Base-by-base conservation (phyloP, 2,797 vertebrate genomes). In the Fringilla coelebs region DNA sequence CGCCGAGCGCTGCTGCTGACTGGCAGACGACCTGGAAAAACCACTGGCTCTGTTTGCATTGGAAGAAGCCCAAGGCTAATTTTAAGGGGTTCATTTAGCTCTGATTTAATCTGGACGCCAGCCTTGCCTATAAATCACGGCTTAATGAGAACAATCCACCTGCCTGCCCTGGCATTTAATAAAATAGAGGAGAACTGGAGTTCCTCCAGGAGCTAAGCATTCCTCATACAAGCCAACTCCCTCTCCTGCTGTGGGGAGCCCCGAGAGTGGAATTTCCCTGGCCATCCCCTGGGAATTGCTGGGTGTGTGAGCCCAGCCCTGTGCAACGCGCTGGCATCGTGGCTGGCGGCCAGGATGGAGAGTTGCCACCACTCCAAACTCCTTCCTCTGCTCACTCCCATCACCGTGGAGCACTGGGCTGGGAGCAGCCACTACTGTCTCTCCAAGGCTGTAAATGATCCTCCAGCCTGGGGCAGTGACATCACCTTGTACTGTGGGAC, bases 101-200 rank as follows among this genome's bases (percentile, higher is more conserved):
- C 93, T 97, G 94, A 96, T 97, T 96, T 97, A 96, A 97, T 96
- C 96, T 97, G 97, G 95, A 96, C 51, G 68, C 93, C 96, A 93
- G 95, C 95, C 82, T 96, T 8, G 93, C 80, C 90, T 95, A 96
- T 98, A 97, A 98, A 97, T 97, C 97, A 97, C 5, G 32, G 80
- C 92, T 92, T 97, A 97, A 97, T 96, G 97, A 97, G 97, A 96
- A 84, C 93, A 96, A 96, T 96, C 96, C 96, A 97, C 97, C 95
- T 97, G 97, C 94, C 96, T 95, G 96, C 97, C 97, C 96, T 94
- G 95, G 94, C 96, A 92, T 97, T 97, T 97, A 96, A 96, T 93
- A 96, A 92, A 93, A 94, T 51, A 90, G 80, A 89, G 87, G 91
- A 75, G 92, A 83, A 75, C 91, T 97, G 96, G 95, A 97, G 88